Percentiles rank a stretch among this genome's conserved stretches.
phyloP scores from a whole-genome alignment of 2,113 vertebrate species.

The Calyptommatus sinebrachiatus region DNA sequence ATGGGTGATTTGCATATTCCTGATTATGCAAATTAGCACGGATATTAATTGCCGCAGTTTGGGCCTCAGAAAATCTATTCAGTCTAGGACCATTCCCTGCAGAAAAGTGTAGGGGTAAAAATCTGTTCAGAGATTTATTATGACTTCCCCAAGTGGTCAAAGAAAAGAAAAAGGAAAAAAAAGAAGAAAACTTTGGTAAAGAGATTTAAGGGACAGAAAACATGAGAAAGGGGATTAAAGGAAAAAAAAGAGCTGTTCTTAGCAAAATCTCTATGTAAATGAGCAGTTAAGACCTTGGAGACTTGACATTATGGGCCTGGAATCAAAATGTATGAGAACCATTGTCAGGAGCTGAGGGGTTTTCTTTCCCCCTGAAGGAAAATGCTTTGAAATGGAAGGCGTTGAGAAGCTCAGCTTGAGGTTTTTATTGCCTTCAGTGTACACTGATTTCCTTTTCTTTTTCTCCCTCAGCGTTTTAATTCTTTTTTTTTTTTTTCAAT shows the following conservation, averaged over 20 bases:
- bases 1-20: no score
- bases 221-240: background rate
- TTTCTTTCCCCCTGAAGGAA: background rate
- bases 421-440: background rate
- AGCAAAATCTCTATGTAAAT: conserved; percentile 39
- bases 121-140: conserved; percentile 16
- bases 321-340: conserved; percentile 32
- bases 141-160: conserved; percentile 29
- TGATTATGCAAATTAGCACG: no score
- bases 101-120: conserved; percentile 29
- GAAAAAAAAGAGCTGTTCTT: conserved; percentile 41
- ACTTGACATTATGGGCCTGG: conserved; percentile 19
- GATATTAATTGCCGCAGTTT: no score
- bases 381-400: fast-evolving
- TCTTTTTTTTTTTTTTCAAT: background rate
- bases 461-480: background rate
- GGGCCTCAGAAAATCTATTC: no score
- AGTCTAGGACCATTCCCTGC: no score
- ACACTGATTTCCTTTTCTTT: background rate
- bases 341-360: background rate
- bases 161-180: no score
- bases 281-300: conserved; percentile 33
- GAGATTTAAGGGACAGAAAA: conserved; percentile 8
- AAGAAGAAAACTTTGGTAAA: conserved; percentile 16
- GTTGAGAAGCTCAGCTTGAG: background rate